Evolutionary conservation across 2,888 invertebrate genomes (phyloP), one percentile per base, ranked within the genome.

Genomic region (Macaria liturata): DNA sequence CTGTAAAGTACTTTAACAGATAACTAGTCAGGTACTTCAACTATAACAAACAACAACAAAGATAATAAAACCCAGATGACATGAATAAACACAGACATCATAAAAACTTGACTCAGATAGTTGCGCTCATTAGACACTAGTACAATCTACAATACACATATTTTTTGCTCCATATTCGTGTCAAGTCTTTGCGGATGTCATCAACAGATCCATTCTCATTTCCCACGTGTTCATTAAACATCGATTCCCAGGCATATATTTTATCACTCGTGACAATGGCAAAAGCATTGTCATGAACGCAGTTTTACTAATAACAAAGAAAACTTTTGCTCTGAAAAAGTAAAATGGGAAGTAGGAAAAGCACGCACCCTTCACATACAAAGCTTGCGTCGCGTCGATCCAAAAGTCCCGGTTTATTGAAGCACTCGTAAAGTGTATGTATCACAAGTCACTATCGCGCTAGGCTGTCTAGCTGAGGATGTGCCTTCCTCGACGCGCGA

Each of bases 401-500:
- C 64, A 73, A 68, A 72, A 68, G 65, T 67, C 65, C 58, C 61
- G 68, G 72, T 76, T 77, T 71, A 66, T 73, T 61, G 76, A 76
- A 78, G 47, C 83, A 86, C 87, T 82, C 74, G 81, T 66, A 72
- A 74, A 59, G 61, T 66, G 67, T 76, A 76, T 80, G 78, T 75
- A 73, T 75, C 80, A 83, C 85, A 75, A 76, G 70, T 74, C 80
- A 84, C 84, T 72, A 67, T 75, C 70, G 63, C 75, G 75, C 82
- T 78, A 79, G 79, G 67, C 61, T 54, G 62, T 74, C 81, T 75
- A 80, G 76, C 56, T 57, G 40, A 85, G 85, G 88, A 84, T 87
- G 90, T 86, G 88, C 88, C 89, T 84, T 89, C 89, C 81, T 74
- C 86, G 80, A 74, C 89, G 90, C 85, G 78, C 90, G 85, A 83